Percentiles rank a stretch among this genome's conserved stretches.
Evolutionary conservation across 2,888 invertebrate genomes (phyloP).

Genomic region (Dolomedes plantarius): DNA sequence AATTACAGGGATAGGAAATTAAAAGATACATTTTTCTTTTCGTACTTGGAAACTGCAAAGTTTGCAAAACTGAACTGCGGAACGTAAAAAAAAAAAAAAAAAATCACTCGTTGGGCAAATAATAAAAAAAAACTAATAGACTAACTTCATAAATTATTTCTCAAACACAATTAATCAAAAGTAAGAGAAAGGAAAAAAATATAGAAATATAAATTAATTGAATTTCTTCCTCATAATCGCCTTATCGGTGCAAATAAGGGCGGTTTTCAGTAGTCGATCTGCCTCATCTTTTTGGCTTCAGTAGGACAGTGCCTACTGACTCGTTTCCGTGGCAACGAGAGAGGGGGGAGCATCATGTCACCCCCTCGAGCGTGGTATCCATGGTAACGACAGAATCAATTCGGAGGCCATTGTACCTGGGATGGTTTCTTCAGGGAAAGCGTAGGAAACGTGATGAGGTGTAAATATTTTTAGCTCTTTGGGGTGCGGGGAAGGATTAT

Average conservation of each 20-base stretch:
- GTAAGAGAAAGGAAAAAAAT: slow-evolving; percentile 28
- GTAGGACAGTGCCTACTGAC: neutral
- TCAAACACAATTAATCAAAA: slow-evolving; percentile 17
- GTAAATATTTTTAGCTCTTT: slow-evolving; percentile 5
- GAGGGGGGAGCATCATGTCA: neutral
- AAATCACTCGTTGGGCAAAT: neutral
- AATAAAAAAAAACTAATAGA: neutral
- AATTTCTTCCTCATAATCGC: slow-evolving; percentile 32
- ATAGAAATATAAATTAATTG: slow-evolving; percentile 43
- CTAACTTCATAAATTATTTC: neutral
- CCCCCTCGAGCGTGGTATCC: slow-evolving; percentile 24
- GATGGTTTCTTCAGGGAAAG: slow-evolving; percentile 14
- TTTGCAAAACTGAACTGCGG: no score
- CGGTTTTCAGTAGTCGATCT: slow-evolving; percentile 15
- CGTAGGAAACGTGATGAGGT: neutral
- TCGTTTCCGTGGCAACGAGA: slow-evolving; percentile 37
- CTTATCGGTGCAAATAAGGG: slow-evolving; percentile 42
- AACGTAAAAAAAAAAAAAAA: no score
- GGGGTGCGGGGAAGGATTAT: neutral
- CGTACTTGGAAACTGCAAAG: no score
- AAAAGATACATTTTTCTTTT: no score
- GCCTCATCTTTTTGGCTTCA: slow-evolving; percentile 3
- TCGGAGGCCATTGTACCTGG: slow-evolving; percentile 68
- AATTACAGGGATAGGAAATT: no score
- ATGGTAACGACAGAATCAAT: slow-evolving; percentile 66